These are phyloP conservation scores for Rosalia funebris DNA, from an alignment of 2,888 invertebrate species.

Conservation along the genomic window DNA sequence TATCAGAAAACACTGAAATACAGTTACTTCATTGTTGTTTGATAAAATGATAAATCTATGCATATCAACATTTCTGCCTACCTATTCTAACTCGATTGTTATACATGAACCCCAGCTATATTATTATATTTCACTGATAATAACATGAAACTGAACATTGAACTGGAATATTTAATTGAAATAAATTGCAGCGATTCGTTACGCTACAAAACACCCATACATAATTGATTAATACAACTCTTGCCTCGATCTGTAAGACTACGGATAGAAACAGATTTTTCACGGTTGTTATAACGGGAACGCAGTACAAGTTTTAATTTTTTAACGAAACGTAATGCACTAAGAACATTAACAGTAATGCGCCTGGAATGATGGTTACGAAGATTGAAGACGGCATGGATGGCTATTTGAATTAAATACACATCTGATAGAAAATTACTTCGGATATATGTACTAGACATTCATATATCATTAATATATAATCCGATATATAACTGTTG, in stretches of 20 bases:
- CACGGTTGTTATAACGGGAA: background rate
- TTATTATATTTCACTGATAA: background rate
- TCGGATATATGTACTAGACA: too few relatives aligned
- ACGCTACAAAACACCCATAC: background rate
- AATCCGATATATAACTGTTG: too few relatives aligned
- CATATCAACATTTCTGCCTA: background rate
- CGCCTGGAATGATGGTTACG: too few relatives aligned
- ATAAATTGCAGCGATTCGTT: background rate
- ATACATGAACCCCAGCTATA: background rate
- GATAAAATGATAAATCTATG: background rate
- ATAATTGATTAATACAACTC: background rate
- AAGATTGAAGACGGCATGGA: too few relatives aligned
- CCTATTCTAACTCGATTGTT: background rate
- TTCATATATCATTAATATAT: too few relatives aligned
- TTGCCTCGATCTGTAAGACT: background rate
- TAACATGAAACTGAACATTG: background rate
- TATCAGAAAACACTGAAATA: background rate
- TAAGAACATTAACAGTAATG: too few relatives aligned
- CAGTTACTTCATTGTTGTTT: background rate
- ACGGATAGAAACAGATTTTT: background rate
- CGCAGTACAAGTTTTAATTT: too few relatives aligned
- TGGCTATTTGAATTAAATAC: too few relatives aligned
- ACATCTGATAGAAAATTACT: too few relatives aligned
- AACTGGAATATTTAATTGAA: background rate
- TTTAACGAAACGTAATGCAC: too few relatives aligned